These are phyloP conservation scores for Caenorhabditis latens DNA, from an alignment of 1,140 invertebrate genomes.

Conservation along the genomic window DNA sequence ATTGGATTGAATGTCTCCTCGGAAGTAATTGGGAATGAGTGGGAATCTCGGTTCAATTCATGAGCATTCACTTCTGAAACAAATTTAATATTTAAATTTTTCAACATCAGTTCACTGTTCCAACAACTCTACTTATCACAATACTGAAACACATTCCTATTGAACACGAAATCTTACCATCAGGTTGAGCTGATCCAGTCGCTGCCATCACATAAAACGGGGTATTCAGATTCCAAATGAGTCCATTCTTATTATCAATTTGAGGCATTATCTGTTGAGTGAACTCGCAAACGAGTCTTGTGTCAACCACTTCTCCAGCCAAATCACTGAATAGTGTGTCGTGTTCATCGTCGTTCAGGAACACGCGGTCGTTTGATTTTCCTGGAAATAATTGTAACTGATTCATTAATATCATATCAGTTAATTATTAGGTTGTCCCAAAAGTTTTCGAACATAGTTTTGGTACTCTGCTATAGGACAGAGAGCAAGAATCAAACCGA, in stretches of 20 bases:
- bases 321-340: slow-evolving; percentile 15
- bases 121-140: too few relatives aligned
- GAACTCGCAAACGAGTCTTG: slow-evolving; percentile 36
- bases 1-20: slow-evolving; percentile 52
- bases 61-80: slow-evolving; percentile 56
- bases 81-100: not conserved
- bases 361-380: slow-evolving; percentile 57
- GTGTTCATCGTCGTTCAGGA: slow-evolving; percentile 60
- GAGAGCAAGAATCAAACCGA: too few relatives aligned
- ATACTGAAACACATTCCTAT: too few relatives aligned
- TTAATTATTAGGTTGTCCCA: too few relatives aligned
- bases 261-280: slow-evolving; percentile 58
- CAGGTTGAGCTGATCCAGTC: slow-evolving; percentile 56
- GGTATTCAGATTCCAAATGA: slow-evolving; percentile 51
- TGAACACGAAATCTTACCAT: slow-evolving; percentile 41
- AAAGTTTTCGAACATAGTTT: too few relatives aligned
- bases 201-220: slow-evolving; percentile 48
- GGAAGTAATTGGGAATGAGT: slow-evolving; percentile 54
- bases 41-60: slow-evolving; percentile 52
- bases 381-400: not conserved
- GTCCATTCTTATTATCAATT: slow-evolving; percentile 55
- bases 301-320: slow-evolving; percentile 50
- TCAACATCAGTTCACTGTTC: not conserved
- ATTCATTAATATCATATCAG: not conserved
- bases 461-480: too few relatives aligned